Evolutionary conservation across 2,888 invertebrate genomes (phyloP).

Genomic region (Leptopilina myrica): DNA sequence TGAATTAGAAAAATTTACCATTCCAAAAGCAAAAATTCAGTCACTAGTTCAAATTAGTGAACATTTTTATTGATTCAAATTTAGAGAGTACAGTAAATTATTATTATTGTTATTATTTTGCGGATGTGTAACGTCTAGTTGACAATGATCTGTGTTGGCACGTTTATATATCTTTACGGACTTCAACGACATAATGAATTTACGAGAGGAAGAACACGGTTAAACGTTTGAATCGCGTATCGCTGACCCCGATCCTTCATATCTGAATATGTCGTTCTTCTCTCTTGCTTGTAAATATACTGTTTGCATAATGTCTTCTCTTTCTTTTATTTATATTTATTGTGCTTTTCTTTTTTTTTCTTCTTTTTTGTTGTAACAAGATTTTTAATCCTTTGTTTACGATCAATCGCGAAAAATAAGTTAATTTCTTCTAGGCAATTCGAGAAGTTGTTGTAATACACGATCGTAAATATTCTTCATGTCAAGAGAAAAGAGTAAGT

Average conservation of each 20-base stretch:
- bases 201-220: slow-evolving; percentile 19
- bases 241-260: slow-evolving; percentile 26
- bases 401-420: slow-evolving; percentile 51
- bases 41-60: no score
- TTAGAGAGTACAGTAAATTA: no score
- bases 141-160: neutral
- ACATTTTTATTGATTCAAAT: no score
- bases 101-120: neutral
- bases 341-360: no score
- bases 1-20: no score
- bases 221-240: slow-evolving; percentile 29
- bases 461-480: neutral
- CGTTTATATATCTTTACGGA: neutral
- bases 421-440: slow-evolving; percentile 47
- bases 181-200: slow-evolving; percentile 24
- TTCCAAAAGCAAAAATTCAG: no score
- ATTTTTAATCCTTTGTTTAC: slow-evolving; percentile 49
- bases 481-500: neutral
- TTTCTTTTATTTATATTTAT: no score
- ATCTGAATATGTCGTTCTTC: neutral
- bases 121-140: slow-evolving; percentile 19
- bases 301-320: slow-evolving; percentile 39
- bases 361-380: neutral
- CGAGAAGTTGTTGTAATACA: slow-evolving; percentile 31
- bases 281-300: neutral